These are phyloP conservation scores for Litocranius walleri DNA, from an alignment of 2,113 vertebrate species.

Conservation along the genomic window DNA sequence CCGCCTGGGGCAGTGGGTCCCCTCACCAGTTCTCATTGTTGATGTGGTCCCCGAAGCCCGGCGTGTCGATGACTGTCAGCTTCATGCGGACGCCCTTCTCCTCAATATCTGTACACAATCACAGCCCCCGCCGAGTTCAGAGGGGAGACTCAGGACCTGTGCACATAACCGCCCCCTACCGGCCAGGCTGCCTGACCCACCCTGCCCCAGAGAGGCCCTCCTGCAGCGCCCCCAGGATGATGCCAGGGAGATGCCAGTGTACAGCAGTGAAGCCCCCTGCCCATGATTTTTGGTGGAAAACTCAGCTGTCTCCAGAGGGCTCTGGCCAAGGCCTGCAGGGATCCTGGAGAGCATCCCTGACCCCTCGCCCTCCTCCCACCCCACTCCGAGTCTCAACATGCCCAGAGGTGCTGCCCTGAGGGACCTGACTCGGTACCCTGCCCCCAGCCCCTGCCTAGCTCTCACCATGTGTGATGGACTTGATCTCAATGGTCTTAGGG, in stretches of 20 bases:
- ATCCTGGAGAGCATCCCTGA: background rate
- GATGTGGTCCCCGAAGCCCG: conserved; percentile 98
- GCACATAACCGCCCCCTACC: rapidly evolving
- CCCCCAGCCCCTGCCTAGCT: rapidly evolving
- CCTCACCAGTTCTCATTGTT: conserved; percentile 98
- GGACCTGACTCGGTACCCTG: rapidly evolving
- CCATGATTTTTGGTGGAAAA: rapidly evolving
- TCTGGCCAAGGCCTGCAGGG: background rate
- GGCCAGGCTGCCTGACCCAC: background rate
- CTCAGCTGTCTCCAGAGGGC: rapidly evolving
- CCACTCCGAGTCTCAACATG: rapidly evolving
- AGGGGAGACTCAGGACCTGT: rapidly evolving
- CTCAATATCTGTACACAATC: conserved; percentile 88
- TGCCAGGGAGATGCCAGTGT: rapidly evolving
- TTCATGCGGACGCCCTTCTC: conserved; percentile 99
- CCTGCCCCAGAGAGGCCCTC: background rate
- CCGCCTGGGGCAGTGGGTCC: rapidly evolving
- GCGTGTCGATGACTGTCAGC: conserved; percentile 96
- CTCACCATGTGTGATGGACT: conserved; percentile 95
- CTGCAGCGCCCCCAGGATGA: background rate
- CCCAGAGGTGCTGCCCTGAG: rapidly evolving
- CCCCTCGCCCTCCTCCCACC: background rate
- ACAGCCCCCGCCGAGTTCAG: background rate
- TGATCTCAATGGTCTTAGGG: conserved; percentile 98
- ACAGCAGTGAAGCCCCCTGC: rapidly evolving